Conservation (phyloP, 2,113 vertebrate genomes). For the Hirundichthys speculiger region DNA sequence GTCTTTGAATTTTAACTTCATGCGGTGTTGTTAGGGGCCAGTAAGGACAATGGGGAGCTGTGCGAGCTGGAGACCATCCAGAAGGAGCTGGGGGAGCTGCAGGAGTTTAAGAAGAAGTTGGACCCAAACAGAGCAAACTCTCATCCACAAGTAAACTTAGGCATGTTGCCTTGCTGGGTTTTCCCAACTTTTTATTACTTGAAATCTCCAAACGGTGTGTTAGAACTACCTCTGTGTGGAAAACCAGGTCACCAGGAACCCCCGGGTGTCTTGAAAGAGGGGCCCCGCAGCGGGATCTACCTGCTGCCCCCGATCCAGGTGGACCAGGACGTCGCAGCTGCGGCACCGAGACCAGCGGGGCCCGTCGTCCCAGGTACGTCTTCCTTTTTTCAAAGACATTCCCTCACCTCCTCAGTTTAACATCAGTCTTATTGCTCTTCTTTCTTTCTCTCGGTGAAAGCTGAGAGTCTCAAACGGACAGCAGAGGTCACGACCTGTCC, state of each 20-base stretch:
- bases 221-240: not conserved
- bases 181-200: not conserved
- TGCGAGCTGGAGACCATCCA: slow-evolving; percentile 54
- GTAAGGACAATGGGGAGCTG: slow-evolving; percentile 5
- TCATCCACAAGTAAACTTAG: not conserved
- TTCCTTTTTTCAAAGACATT: not conserved
- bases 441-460: slow-evolving; percentile 15
- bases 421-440: not conserved
- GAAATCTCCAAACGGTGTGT: not conserved
- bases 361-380: slow-evolving; percentile 7
- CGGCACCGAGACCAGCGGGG: accelerated
- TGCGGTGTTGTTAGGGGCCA: too few relatives aligned
- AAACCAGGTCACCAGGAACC: slow-evolving; percentile 2
- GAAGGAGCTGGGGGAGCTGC: slow-evolving; percentile 60
- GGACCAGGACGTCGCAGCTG: not conserved
- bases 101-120: slow-evolving; percentile 13
- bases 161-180: not conserved
- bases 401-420: not conserved
- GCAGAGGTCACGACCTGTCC: slow-evolving; percentile 55
- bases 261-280: not conserved
- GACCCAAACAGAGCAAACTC: not conserved
- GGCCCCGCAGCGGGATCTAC: slow-evolving; percentile 40
- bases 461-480: slow-evolving; percentile 4
- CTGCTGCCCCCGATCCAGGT: slow-evolving; percentile 2
- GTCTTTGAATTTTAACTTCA: too few relatives aligned